phyloP scores from a whole-genome alignment of 1,140 invertebrate species.

The Plectus sambesii region DNA sequence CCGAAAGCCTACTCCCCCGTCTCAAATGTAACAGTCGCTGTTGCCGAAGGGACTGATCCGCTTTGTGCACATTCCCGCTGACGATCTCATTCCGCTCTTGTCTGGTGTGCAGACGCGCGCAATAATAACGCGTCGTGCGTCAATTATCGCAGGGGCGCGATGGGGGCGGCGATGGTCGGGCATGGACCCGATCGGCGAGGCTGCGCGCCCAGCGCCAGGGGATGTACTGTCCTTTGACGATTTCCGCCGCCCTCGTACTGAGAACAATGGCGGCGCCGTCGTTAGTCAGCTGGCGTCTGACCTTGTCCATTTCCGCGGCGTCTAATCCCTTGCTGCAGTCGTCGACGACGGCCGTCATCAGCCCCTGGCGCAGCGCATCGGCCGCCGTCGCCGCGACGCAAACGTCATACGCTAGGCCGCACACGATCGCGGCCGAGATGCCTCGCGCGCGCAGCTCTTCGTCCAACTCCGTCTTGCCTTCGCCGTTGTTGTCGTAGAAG shows the following conservation, averaged over 20 bases:
- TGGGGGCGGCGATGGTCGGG: constrained; percentile 8
- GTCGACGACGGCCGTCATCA: constrained; percentile 31
- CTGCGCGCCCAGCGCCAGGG: too few relatives aligned
- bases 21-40: too few relatives aligned
- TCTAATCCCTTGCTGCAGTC: constrained; percentile 28
- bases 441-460: constrained; percentile 63
- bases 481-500: constrained; percentile 81
- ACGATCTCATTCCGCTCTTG: too few relatives aligned
- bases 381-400: constrained; percentile 58
- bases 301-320: too few relatives aligned
- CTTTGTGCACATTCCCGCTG: too few relatives aligned
- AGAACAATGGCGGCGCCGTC: too few relatives aligned
- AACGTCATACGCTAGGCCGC: constrained; percentile 87
- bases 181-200: constrained; percentile 17
- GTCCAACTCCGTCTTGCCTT: constrained; percentile 60
- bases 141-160: too few relatives aligned
- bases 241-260: constrained; percentile 18
- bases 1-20: too few relatives aligned
- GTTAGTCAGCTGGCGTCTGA: too few relatives aligned
- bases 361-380: constrained; percentile 54
- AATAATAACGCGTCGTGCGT: too few relatives aligned
- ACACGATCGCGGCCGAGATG: constrained; percentile 83
- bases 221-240: constrained; percentile 20
- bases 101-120: too few relatives aligned
- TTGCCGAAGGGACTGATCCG: too few relatives aligned